Base-by-base conservation (phyloP, 2,113 vertebrate genomes). In the Chaenocephalus aceratus region DNA sequence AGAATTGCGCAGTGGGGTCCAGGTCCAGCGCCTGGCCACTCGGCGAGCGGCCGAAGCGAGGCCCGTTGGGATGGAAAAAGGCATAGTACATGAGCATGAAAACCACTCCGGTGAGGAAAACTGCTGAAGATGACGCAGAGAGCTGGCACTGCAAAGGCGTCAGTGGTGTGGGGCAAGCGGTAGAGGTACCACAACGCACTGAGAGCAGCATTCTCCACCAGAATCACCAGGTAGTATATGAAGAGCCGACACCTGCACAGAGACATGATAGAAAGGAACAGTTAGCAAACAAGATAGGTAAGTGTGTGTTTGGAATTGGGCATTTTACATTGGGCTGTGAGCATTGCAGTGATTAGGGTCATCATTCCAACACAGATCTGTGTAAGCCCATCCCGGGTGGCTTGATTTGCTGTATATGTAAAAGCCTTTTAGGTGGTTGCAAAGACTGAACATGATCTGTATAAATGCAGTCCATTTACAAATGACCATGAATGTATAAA, bases 31-130 rank as follows among this genome's bases (percentile, higher is more conserved):
- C 96, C 90, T 97, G 97, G 90, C 88, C 68, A 4, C 97, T 99
- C 15, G 96, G 95, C 0, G 98, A 98, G 81, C 96, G 97, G 79
- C 97, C 97, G 2, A 99, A 99, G 62, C 96, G 95, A 4, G 98
- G 97, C 90, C 98, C 98, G 0, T 99, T 99, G 82, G 98, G 98
- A 87, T 99, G 98, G 89, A 99, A 99, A 95, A 99, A 99, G 95
- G 98, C 95, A 92, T 99, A 99, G 95, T 99, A 99, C 98, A 99
- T 99, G 44, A 99, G 96, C 97, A 99, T 97, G 94, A 99, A 99
- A 89, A 99, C 97, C 56, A 99, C 95, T 15, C 98, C 98, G 0
- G 98, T 99, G 84, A 99, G 94, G 94, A 99, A n/a, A 99, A 94
- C 97, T 98, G 94, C 97, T 99, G 94, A 99, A 99, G 82, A 99